Conservation (phyloP, 2,888 invertebrate species). For the Sphaeridia pumilis region DNA sequence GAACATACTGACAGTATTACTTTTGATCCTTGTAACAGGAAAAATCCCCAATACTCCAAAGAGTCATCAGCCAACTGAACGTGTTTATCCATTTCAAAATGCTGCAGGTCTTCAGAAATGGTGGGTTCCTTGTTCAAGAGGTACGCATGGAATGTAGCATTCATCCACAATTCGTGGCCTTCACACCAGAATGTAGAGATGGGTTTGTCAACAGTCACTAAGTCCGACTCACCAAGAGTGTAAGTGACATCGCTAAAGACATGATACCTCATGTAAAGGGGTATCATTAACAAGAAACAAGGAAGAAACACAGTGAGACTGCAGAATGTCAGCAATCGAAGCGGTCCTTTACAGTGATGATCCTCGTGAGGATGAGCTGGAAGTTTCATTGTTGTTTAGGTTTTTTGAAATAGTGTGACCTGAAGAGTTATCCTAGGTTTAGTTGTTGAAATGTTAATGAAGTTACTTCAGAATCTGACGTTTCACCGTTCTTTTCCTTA, state of each 20-base stretch:
- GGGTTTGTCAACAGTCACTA: conserved; percentile 67
- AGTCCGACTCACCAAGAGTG: conserved; percentile 70
- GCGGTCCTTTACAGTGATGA: conserved; percentile 57
- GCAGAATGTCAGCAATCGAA: conserved; percentile 65
- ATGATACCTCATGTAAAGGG: conserved; percentile 62
- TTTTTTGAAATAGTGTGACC: too few species aligned
- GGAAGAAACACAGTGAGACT: conserved; percentile 63
- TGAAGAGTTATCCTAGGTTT: too few species aligned
- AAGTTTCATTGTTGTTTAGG: too few species aligned
- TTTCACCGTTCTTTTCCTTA: too few species aligned
- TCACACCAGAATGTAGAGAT: conserved; percentile 70
- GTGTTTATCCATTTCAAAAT: conserved; percentile 64
- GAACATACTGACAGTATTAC: conserved; percentile 70
- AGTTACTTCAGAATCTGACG: too few species aligned
- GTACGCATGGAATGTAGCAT: conserved; percentile 55
- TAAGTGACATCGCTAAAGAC: conserved; percentile 66
- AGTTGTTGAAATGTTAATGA: too few species aligned
- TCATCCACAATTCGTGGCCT: conserved; percentile 65
- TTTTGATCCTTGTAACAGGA: conserved; percentile 61
- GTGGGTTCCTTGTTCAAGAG: conserved; percentile 59
- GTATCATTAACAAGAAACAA: conserved; percentile 59
- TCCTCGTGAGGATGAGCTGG: neutral
- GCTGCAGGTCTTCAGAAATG: conserved; percentile 55
- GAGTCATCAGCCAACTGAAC: conserved; percentile 74
- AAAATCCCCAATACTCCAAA: conserved; percentile 80